These are phyloP conservation scores for Emydura subglobosa DNA, from an alignment of 2,113 vertebrate species.

Conservation along the genomic window DNA sequence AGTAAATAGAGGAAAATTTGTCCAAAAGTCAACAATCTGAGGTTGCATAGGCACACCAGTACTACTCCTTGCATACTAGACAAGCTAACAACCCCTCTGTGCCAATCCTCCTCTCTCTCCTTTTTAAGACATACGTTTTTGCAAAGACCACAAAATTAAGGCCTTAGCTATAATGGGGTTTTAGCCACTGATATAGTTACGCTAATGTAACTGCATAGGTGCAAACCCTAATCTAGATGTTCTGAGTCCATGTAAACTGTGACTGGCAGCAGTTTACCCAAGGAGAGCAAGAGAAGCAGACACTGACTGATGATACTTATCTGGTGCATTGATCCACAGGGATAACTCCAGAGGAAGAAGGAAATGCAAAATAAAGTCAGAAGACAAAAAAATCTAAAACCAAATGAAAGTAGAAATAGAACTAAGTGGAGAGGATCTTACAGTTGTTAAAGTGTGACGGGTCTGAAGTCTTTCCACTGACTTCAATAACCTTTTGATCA, in stretches of 20 bases:
- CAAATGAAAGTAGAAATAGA: neutral
- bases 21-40: neutral
- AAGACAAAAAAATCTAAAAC: neutral
- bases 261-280: neutral
- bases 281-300: neutral
- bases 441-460: neutral
- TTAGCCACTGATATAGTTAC: neutral
- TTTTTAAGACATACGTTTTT: neutral
- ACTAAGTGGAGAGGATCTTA: neutral
- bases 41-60: neutral
- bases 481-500: neutral
- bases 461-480: neutral
- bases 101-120: neutral
- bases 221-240: neutral
- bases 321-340: neutral
- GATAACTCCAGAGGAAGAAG: neutral
- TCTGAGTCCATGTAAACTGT: neutral
- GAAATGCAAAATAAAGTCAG: neutral
- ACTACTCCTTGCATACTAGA: neutral
- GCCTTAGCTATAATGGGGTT: neutral
- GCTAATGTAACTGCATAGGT: neutral
- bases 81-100: neutral
- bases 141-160: neutral
- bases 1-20: neutral
- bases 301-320: rapidly evolving